Percentiles rank a stretch among this genome's conserved stretches.
These are phyloP conservation scores for Graptemys geographica DNA, from an alignment of 2,797 vertebrate species.

Conservation along the genomic window DNA sequence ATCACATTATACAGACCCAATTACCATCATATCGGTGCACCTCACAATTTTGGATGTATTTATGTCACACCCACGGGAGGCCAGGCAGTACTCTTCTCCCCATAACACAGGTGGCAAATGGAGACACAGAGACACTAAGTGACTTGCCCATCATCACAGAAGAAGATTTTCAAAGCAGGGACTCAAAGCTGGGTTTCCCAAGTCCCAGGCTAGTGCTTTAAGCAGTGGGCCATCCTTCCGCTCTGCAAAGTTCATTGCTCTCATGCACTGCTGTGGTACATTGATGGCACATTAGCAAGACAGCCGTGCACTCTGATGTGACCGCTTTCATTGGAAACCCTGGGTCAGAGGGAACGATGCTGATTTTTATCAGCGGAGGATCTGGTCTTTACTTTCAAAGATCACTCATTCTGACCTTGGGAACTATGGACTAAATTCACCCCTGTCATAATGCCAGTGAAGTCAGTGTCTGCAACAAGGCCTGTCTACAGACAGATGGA, in stretches of 20 bases:
- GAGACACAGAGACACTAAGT: neutral
- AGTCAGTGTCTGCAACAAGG: neutral
- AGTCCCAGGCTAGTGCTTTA: neutral
- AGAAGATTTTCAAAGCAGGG: neutral
- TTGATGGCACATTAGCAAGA: neutral
- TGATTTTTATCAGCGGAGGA: rapidly evolving
- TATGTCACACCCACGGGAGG: too few relatives aligned
- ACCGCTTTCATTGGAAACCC: neutral
- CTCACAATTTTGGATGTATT: too few relatives aligned
- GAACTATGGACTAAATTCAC: neutral
- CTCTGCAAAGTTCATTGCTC: neutral
- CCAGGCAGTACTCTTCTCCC: too few relatives aligned
- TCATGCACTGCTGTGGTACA: neutral
- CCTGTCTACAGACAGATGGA: neutral
- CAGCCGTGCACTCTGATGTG: neutral
- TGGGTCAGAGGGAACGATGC: neutral
- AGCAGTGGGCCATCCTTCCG: neutral
- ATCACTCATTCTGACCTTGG: neutral
- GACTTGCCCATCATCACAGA: neutral
- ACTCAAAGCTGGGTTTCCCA: neutral
- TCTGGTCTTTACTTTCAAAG: neutral
- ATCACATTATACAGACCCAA: too few relatives aligned
- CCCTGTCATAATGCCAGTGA: neutral
- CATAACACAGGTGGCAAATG: too few relatives aligned
- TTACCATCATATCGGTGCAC: too few relatives aligned